Conservation (phyloP, 2,888 invertebrate genomes). For the Priocnemis perturbator region DNA sequence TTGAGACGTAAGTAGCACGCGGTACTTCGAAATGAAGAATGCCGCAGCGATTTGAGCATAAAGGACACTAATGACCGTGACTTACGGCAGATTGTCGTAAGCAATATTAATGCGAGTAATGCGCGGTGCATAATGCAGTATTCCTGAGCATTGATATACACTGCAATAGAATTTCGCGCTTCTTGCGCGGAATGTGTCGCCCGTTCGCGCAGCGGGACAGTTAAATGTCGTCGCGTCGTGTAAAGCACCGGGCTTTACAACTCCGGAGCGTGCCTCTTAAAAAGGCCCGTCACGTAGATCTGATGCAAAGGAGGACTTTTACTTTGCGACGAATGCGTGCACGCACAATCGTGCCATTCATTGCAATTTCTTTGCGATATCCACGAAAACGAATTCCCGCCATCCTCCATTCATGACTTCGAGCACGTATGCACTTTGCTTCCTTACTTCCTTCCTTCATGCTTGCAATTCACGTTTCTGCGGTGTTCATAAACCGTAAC, state of each 20-base stretch:
- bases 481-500: conserved; percentile 34
- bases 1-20: too few species aligned
- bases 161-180: not conserved
- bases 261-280: not conserved
- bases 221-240: not conserved
- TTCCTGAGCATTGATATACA: too few species aligned
- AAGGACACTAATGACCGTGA: too few species aligned
- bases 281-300: not conserved
- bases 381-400: not conserved
- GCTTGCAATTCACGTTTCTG: conserved; percentile 34
- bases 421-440: conserved; percentile 14
- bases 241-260: not conserved
- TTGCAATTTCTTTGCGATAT: conserved; percentile 9
- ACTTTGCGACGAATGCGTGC: not conserved
- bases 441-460: not conserved
- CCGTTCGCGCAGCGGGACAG: too few species aligned
- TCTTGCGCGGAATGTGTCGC: not conserved
- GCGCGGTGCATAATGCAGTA: too few species aligned
- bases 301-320: conserved; percentile 10
- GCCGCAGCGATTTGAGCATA: too few species aligned
- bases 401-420: conserved; percentile 46
- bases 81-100: too few species aligned
- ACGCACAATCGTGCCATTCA: conserved; percentile 13
- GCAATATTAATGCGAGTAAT: too few species aligned
- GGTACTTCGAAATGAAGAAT: too few species aligned